Conservation (phyloP, 2,113 vertebrate genomes). For the Hemichromis elongatus region DNA sequence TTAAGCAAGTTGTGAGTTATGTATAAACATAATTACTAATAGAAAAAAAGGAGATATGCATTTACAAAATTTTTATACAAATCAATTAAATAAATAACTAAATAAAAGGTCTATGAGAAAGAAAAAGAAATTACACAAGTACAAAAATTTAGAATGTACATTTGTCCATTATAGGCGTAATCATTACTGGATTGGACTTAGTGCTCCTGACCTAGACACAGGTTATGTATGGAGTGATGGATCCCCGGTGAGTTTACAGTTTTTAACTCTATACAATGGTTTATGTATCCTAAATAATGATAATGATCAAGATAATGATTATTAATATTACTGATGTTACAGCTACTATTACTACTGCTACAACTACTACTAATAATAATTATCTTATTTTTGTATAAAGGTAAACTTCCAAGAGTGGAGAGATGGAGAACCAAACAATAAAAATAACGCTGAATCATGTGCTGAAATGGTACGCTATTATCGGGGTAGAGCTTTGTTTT, state of each 20-base stretch:
- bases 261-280: neutral
- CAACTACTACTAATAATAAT: neutral
- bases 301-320: neutral
- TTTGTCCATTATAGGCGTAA: neutral
- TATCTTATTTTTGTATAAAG: conserved; percentile 57
- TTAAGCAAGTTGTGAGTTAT: neutral
- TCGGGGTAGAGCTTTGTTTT: conserved; percentile 1
- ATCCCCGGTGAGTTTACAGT: conserved; percentile 78
- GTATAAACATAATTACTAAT: neutral
- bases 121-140: neutral
- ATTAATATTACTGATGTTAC: neutral
- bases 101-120: neutral
- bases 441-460: conserved; percentile 82
- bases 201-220: conserved; percentile 68
- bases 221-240: conserved; percentile 86
- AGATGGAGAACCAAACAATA: conserved; percentile 89
- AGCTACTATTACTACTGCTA: neutral
- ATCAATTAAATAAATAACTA: too few species aligned
- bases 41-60: neutral
- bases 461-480: conserved; percentile 64
- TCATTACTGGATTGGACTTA: conserved; percentile 76
- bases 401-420: conserved; percentile 83
- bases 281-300: neutral
- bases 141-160: neutral
- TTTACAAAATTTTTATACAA: neutral